These are phyloP conservation scores for Sthenelais limicola DNA, from an alignment of 2,888 invertebrate genomes.

Conservation along the genomic window DNA sequence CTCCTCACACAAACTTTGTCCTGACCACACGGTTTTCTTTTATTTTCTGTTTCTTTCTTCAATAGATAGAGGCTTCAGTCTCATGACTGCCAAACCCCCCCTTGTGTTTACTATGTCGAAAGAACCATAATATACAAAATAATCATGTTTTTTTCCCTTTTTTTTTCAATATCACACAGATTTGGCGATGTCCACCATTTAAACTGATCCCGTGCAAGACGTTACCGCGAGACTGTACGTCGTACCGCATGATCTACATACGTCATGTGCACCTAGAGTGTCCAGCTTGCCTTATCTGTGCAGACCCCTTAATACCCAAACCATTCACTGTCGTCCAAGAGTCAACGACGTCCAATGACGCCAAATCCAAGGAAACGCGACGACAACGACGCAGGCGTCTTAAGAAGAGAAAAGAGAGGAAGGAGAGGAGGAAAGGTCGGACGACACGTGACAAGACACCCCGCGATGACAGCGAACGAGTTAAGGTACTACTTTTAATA, in stretches of 20 bases:
- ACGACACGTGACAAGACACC: conserved; percentile 2
- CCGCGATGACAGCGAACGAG: not conserved
- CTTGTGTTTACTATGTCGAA: too few relatives aligned
- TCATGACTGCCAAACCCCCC: too few relatives aligned
- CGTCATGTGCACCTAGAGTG: conserved; percentile 49
- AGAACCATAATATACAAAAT: too few relatives aligned
- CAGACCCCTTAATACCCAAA: conserved; percentile 43
- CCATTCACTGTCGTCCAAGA: conserved; percentile 26
- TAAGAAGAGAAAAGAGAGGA: conserved; percentile 21
- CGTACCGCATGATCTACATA: conserved; percentile 50
- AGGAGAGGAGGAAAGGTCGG: not conserved
- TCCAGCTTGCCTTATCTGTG: conserved; percentile 49
- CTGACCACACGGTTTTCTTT: too few relatives aligned
- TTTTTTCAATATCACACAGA: conserved; percentile 24
- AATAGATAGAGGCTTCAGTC: too few relatives aligned
- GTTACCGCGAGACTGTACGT: conserved; percentile 41
- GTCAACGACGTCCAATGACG: conserved; percentile 26
- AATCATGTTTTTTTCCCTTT: too few relatives aligned
- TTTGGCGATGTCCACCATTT: conserved; percentile 50
- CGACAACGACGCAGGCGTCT: conserved; percentile 24
- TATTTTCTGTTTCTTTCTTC: too few relatives aligned
- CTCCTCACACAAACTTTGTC: too few relatives aligned
- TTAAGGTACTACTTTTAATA: too few relatives aligned
- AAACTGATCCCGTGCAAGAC: conserved; percentile 43
- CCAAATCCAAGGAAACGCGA: conserved; percentile 24